Conservation (phyloP, 2,113 vertebrate genomes). For the Takifugu bimaculatus region DNA sequence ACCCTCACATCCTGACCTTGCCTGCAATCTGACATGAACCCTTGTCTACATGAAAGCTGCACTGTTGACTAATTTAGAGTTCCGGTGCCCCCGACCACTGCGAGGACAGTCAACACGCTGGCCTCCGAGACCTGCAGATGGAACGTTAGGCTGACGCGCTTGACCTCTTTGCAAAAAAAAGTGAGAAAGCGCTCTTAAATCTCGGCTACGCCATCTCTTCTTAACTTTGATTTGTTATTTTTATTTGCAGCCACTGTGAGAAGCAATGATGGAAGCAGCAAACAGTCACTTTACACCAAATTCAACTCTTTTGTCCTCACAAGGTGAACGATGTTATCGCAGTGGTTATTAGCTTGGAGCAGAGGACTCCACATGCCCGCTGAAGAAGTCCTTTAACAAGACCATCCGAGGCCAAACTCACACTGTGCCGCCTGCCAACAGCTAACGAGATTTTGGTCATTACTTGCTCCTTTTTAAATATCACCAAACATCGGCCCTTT, state of each 20-base stretch:
- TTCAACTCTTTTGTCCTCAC: conserved; percentile 10
- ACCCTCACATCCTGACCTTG: conserved; percentile 64
- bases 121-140: conserved; percentile 23
- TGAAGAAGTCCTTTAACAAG: conserved; percentile 50
- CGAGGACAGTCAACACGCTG: conserved; percentile 49
- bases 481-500: conserved; percentile 60
- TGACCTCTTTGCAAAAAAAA: conserved; percentile 4
- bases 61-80: conserved; percentile 65
- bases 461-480: conserved; percentile 65
- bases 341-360: conserved; percentile 31
- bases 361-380: conserved; percentile 24
- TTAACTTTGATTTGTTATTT: not conserved
- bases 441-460: conserved; percentile 67
- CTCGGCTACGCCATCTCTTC: not conserved
- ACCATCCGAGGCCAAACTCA: conserved; percentile 43
- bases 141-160: conserved; percentile 28
- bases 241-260: not conserved
- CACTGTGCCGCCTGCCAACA: conserved; percentile 55
- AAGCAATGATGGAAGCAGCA: not conserved
- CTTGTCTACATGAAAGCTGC: conserved; percentile 67
- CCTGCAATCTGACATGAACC: conserved; percentile 56
- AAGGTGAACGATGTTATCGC: conserved; percentile 4
- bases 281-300: conserved; percentile 6
- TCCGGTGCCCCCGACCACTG: conserved; percentile 51
- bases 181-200: not conserved